Evolutionary conservation across 2,888 invertebrate species (phyloP).

Genomic region (Eupithecia inturbata): DNA sequence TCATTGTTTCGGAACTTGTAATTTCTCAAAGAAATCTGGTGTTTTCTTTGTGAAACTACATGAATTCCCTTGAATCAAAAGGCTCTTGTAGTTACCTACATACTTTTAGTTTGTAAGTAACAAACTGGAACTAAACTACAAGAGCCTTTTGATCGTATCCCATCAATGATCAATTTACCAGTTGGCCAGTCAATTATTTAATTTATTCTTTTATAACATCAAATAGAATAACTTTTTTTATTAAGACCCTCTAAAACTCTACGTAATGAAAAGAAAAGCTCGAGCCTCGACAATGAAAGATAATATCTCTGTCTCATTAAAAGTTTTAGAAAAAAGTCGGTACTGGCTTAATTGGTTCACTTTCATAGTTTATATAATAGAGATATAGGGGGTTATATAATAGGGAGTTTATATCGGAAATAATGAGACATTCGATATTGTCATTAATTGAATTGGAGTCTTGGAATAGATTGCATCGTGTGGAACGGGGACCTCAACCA

Average conservation of each 20-base stretch:
- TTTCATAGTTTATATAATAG: slow-evolving; percentile 3
- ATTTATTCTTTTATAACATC: not conserved
- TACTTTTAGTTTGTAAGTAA: too few species aligned
- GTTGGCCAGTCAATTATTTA: not conserved
- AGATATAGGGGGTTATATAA: too few species aligned
- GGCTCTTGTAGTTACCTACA: too few species aligned
- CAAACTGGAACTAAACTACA: not conserved
- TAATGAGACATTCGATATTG: not conserved
- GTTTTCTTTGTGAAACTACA: too few species aligned
- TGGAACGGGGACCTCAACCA: not conserved
- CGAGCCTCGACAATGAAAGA: not conserved
- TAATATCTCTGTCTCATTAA: not conserved
- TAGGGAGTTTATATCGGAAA: not conserved
- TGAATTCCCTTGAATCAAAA: too few species aligned
- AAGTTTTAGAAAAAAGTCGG: not conserved
- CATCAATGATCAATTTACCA: not conserved
- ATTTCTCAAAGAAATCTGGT: not conserved
- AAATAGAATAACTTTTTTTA: not conserved
- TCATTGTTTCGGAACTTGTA: not conserved
- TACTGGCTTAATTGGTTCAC: not conserved
- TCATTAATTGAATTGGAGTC: not conserved
- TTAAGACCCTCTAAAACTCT: not conserved
- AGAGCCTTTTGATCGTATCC: not conserved
- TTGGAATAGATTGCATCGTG: not conserved
- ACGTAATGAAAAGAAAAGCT: not conserved